Evolutionary conservation across 2,888 invertebrate genomes (phyloP), one percentile per base, ranked within the genome.

Genomic region (Dolichopus griseipennis): DNA sequence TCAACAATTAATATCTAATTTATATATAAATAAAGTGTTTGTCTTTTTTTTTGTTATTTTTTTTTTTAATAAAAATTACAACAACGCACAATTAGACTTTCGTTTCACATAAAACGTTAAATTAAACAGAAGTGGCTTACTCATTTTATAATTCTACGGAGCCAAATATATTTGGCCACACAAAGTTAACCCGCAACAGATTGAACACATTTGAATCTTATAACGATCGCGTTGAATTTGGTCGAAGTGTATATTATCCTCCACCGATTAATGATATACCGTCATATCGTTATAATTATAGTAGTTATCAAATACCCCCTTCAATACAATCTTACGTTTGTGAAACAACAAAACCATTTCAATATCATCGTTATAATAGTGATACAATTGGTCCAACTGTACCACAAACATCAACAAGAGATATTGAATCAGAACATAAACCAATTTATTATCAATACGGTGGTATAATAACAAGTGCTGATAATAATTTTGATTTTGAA

Each of bases 141-240:
- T 79, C 80, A 79, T 75, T 78, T 76, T 79, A 78, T 74, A 75
- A 79, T 79, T 78, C 78, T 76, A 76, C 78, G 77, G 79, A 77
- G 80, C 79, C 79, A 77, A 78, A 77, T 78, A 79, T 80, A 79
- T 80, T 80, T 65, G 61, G 61, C 62, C 61, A n/a, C 22, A 61
- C 15, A 22, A n/a, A 21, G 61, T 22, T 20, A 64, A 33, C 33
- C 33, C 64, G 64, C 64, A 34, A 34, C 20, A 33, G 37, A 64
- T 64, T 33, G 33, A 64, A 27, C 22, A 62, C 62, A 62, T 22
- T 21, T 62, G 22, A 21, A 62, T 62, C 62, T 22, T 62, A 22
- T 21, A 21, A 21, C 22, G 22, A 27, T 22, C 62, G 33, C 34
- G 37, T 33, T 64, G 37, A 34, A 34, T 34, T 52, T 52, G 52